Conservation (phyloP, 2,113 vertebrate species). For the Percopsis transmontana region DNA sequence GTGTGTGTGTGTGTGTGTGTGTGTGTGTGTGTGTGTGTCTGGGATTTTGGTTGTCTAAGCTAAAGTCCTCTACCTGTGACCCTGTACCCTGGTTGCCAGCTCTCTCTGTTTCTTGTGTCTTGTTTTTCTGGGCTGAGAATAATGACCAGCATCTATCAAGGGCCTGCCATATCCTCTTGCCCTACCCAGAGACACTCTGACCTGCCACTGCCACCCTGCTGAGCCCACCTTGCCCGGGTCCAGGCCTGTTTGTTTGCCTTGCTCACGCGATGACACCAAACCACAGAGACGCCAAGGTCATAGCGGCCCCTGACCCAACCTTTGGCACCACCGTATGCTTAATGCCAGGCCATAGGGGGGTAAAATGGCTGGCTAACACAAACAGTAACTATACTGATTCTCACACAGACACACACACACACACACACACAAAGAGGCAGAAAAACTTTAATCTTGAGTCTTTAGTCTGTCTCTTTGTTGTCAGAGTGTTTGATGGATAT, state of each 20-base stretch:
- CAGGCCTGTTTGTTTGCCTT: slow-evolving; percentile 72
- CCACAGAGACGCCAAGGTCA: slow-evolving; percentile 64
- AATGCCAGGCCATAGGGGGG: slow-evolving; percentile 55
- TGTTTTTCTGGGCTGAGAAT: slow-evolving; percentile 66
- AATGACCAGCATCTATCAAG: slow-evolving; percentile 74
- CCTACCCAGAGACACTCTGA: slow-evolving; percentile 59
- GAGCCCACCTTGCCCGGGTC: slow-evolving; percentile 62
- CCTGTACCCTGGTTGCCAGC: slow-evolving; percentile 50
- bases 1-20: not conserved
- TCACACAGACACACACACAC: slow-evolving; percentile 13
- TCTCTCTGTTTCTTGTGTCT: slow-evolving; percentile 62
- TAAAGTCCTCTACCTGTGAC: slow-evolving; percentile 55
- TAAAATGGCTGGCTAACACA: slow-evolving; percentile 57
- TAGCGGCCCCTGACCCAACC: slow-evolving; percentile 65
- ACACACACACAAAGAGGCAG: slow-evolving; percentile 7
- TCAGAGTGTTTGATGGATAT: slow-evolving; percentile 30
- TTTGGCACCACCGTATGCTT: slow-evolving; percentile 69
- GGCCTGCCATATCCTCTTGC: slow-evolving; percentile 60
- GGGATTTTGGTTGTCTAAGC: slow-evolving; percentile 2
- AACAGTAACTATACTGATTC: slow-evolving; percentile 41
- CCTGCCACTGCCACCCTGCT: slow-evolving; percentile 67
- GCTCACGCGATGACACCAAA: slow-evolving; percentile 69
- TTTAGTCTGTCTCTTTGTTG: slow-evolving; percentile 6
- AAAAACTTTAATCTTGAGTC: slow-evolving; percentile 25
- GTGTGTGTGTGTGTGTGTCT: not conserved